These are phyloP conservation scores for Petaurus breviceps DNA, from an alignment of 2,113 vertebrate species.

Conservation along the genomic window DNA sequence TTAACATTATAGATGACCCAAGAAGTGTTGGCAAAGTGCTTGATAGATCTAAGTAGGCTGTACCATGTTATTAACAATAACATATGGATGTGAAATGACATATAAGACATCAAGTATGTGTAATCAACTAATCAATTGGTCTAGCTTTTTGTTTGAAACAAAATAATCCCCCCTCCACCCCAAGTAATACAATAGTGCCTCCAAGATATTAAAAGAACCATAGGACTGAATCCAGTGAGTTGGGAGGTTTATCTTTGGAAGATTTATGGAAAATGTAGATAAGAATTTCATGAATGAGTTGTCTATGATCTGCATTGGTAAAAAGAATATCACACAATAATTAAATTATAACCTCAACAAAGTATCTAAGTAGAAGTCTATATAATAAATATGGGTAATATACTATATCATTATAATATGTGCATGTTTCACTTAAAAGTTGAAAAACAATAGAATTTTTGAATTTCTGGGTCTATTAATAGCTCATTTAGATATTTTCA, in stretches of 20 bases:
- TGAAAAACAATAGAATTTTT: background rate
- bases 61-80: background rate
- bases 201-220: background rate
- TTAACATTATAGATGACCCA: background rate
- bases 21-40: background rate
- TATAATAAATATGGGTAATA: background rate
- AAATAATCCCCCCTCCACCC: background rate
- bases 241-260: background rate
- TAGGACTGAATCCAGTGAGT: background rate
- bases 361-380: background rate
- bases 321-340: background rate
- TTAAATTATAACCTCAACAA: background rate
- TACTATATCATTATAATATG: background rate
- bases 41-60: background rate
- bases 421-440: background rate
- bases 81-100: background rate
- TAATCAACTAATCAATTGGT: background rate
- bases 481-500: constrained; percentile 66
- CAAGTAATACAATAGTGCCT: background rate
- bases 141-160: background rate
- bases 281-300: background rate
- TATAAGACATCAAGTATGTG: background rate
- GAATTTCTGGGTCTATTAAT: constrained; percentile 49
- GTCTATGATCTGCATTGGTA: background rate
- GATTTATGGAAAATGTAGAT: background rate